Evolutionary conservation across 1,140 invertebrate genomes (phyloP).

Genomic region (Aricia agestis): DNA sequence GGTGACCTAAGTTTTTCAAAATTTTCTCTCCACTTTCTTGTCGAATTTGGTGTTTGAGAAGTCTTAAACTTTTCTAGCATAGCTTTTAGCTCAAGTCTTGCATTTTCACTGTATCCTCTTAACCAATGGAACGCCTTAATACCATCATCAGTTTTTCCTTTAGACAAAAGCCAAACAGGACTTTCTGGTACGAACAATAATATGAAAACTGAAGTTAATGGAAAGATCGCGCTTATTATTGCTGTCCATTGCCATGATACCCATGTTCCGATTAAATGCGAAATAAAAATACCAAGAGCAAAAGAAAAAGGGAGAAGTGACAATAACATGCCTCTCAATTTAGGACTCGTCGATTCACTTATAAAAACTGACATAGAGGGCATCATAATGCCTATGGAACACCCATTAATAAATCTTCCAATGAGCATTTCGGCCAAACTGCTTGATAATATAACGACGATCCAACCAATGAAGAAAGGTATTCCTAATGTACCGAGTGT

Average conservation of each 20-base stretch:
- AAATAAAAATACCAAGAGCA: conserved; percentile 1
- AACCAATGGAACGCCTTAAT: conserved; percentile 8
- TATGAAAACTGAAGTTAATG: conserved; percentile 6
- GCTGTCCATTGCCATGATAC: conserved; percentile 11
- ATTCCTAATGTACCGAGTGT: not conserved
- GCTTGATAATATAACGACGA: not conserved
- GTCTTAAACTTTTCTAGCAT: not conserved
- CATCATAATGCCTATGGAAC: not conserved
- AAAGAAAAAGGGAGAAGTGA: not conserved
- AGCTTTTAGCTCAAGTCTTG: conserved; percentile 2
- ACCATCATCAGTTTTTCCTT: not conserved
- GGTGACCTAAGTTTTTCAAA: not conserved
- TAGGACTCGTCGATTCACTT: conserved; percentile 2
- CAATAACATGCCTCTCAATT: not conserved
- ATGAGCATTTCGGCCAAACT: not conserved
- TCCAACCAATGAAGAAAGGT: conserved; percentile 2
- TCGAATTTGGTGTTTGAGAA: not conserved
- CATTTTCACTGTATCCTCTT: conserved; percentile 1
- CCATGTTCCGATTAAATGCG: conserved; percentile 7
- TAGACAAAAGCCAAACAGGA: conserved; percentile 14
- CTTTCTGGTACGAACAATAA: conserved; percentile 1
- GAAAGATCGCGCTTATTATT: not conserved
- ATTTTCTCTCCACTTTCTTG: not conserved
- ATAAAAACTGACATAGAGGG: not conserved
- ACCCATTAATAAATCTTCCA: not conserved